Percentiles rank a stretch among this genome's conserved stretches.
Conservation (phyloP, 2,888 invertebrate species). For the Sympetrum striolatum region DNA sequence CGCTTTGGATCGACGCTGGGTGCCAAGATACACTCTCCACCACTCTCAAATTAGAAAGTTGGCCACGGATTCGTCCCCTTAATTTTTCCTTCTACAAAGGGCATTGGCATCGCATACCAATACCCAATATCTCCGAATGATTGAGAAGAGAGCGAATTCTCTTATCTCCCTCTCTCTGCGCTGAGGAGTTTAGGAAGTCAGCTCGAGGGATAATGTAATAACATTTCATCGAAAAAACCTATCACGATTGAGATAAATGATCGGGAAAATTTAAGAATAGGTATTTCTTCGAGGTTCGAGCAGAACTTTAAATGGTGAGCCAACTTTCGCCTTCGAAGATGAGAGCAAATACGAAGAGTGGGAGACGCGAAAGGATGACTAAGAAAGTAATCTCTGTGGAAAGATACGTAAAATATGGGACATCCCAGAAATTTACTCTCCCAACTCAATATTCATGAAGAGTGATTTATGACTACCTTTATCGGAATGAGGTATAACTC, state of each 20-base stretch:
- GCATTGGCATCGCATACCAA: neutral
- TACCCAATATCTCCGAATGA: neutral
- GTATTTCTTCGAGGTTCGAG: neutral
- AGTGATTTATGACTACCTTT: too few species aligned
- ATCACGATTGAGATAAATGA: too few species aligned
- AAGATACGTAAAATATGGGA: too few species aligned
- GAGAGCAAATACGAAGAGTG: neutral
- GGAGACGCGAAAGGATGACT: neutral
- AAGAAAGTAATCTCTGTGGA: neutral
- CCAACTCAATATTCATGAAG: too few species aligned
- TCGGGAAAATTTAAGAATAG: neutral
- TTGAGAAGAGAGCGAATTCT: neutral
- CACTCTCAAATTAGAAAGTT: neutral
- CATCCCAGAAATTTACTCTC: too few species aligned
- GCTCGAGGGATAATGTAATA: too few species aligned
- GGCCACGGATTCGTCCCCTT: neutral
- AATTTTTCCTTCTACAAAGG: neutral
- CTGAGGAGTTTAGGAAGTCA: too few species aligned
- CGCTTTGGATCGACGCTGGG: neutral
- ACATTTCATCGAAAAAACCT: too few species aligned
- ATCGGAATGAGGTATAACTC: too few species aligned
- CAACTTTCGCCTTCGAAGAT: neutral
- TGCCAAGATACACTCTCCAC: neutral
- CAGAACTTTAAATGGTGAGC: neutral
- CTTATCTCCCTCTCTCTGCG: neutral